phyloP scores from a whole-genome alignment of 1,140 invertebrate genomes.

The Lepidurus apus region DNA sequence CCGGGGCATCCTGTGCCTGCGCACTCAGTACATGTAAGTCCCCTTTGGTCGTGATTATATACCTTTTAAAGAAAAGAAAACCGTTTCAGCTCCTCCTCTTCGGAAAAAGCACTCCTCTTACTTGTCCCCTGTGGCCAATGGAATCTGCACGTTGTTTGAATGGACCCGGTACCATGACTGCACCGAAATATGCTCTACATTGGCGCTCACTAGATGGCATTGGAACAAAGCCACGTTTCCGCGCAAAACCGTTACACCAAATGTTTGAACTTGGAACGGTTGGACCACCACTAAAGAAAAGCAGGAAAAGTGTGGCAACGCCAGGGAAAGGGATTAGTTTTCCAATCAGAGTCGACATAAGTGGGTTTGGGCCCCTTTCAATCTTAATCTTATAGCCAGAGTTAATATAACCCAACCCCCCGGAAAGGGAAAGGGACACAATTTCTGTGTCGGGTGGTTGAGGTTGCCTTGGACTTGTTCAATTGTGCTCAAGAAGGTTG shows the following conservation, averaged over 20 bases:
- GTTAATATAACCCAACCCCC: no score
- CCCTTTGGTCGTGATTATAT: background rate
- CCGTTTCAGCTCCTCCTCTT: background rate
- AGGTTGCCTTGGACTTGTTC: background rate
- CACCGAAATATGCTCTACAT: background rate
- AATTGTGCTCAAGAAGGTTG: constrained; percentile 3
- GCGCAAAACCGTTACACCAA: background rate
- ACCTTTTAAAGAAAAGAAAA: background rate
- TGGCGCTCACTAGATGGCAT: background rate
- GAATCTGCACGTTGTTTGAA: constrained; percentile 15
- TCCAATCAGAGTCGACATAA: no score
- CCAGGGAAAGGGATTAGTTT: no score
- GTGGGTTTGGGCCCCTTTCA: background rate
- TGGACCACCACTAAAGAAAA: background rate
- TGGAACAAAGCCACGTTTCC: constrained; percentile 13
- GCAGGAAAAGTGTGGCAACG: background rate
- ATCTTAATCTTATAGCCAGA: background rate
- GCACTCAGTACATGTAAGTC: background rate
- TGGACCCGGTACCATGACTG: background rate
- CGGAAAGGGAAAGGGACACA: background rate
- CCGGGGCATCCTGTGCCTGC: background rate
- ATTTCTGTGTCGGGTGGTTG: background rate
- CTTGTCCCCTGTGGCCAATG: background rate
- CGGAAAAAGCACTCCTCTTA: background rate
- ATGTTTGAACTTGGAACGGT: constrained; percentile 2